Base-by-base conservation (phyloP, 2,888 invertebrate species). In the Pterobdella sp. region DNA sequence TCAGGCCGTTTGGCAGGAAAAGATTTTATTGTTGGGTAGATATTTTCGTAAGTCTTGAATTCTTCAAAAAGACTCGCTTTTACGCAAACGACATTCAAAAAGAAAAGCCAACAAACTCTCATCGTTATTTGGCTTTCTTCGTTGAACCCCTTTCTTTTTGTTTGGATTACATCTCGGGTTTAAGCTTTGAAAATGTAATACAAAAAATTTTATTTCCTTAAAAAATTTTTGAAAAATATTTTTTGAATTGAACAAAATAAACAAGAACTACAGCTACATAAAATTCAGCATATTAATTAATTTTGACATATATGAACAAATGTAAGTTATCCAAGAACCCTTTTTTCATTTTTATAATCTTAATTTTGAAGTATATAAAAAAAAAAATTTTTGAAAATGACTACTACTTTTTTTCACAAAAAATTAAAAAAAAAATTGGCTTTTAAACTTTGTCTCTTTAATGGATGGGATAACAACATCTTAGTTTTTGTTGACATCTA, bases 301-400 rank as follows among this genome's bases (percentile, higher is more conserved):
- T 56, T n/a, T n/a, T 56, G 60, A 56, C 60, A 56, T 7, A 26
- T 56, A 26, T 22, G 60, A 26, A 56, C 60, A 56, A 56, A 56
- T 56, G 60, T 56, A 56, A 56, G 60, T 56, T 56, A 56, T 56
- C 60, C 60, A 56, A 56, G 26, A 56, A 56, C 60, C 60, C 60
- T 56, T 56, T 56, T 56, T 18, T 26, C 60, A 56, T 22, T 56
- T 22, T 4, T 56, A 56, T 56, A 56, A 22, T 7, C n/a, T 26
- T 56, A 42, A 14, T 42, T 42, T 42, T 42, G 18, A 42, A 42
- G 18, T 42, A 42, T 42, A 14, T 56, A 18, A 56, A 56, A 18
- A n/a, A 56, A n/a, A 42, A 42, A 42, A 42, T 14, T 14, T 42
- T 14, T 42, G 10, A 42, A 42, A 42, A 22, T 42, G 49, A 42